Conservation (phyloP, 2,888 invertebrate species). For the Parnassius orleans region DNA sequence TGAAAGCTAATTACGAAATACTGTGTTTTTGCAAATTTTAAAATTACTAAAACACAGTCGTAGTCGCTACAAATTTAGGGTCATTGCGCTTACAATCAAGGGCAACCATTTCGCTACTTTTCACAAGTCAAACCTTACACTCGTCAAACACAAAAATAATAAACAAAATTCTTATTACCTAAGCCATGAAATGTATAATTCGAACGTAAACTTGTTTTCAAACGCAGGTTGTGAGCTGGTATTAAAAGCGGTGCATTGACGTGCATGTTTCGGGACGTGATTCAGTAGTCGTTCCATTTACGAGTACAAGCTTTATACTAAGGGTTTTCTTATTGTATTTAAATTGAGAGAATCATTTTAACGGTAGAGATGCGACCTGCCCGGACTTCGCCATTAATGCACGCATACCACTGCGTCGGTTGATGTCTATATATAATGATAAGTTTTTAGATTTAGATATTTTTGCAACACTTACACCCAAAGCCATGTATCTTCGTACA, state of each 20-base stretch:
- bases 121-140: background rate
- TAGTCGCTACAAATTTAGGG: slow-evolving; percentile 1
- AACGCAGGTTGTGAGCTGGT: slow-evolving; percentile 1
- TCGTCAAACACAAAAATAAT: background rate
- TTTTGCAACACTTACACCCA: no score
- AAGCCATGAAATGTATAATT: background rate
- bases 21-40: no score
- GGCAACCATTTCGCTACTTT: background rate
- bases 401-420: no score
- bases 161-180: background rate
- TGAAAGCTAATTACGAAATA: no score
- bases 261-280: slow-evolving; percentile 6
- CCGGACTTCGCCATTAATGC: no score
- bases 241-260: slow-evolving; percentile 2
- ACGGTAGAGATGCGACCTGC: background rate
- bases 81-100: slow-evolving; percentile 7
- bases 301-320: slow-evolving; percentile 3
- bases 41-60: no score
- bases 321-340: slow-evolving; percentile 18
- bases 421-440: no score
- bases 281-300: slow-evolving; percentile 15
- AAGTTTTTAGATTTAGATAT: no score
- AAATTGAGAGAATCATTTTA: slow-evolving; percentile 13
- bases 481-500: no score
- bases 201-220: background rate